Conservation (phyloP, 2,797 vertebrate species). For the Cirrhinus molitorella region DNA sequence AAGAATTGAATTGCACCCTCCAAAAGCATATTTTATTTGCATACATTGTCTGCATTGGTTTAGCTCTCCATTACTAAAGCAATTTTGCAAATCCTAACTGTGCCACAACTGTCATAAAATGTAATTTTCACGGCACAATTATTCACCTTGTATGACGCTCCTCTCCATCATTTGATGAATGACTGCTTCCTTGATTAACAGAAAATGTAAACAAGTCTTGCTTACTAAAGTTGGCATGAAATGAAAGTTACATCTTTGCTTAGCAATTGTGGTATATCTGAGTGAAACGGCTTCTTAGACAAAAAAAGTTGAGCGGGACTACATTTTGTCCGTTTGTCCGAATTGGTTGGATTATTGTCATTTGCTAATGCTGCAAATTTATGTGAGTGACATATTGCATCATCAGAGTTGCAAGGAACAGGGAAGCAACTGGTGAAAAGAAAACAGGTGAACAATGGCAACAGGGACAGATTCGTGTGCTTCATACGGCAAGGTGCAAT, state of each 20-base stretch:
- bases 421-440: neutral
- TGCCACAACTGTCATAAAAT: slow-evolving; percentile 1
- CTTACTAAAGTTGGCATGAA: neutral
- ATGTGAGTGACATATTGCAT: neutral
- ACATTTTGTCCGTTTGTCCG: neutral
- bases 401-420: neutral
- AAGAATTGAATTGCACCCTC: neutral
- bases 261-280: neutral
- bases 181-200: neutral
- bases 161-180: slow-evolving; percentile 11
- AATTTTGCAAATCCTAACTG: neutral
- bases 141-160: neutral
- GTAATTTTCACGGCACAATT: neutral
- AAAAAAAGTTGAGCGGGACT: neutral
- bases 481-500: neutral
- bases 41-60: neutral
- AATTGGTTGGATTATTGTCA: neutral
- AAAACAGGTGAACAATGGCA: neutral
- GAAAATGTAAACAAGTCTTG: neutral
- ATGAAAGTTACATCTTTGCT: neutral
- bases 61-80: neutral
- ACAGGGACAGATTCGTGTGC: neutral
- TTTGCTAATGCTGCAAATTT: neutral
- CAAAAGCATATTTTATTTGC: neutral
- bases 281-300: neutral